Evolutionary conservation across 1,140 invertebrate genomes (phyloP).

Genomic region (Papilio xuthus): DNA sequence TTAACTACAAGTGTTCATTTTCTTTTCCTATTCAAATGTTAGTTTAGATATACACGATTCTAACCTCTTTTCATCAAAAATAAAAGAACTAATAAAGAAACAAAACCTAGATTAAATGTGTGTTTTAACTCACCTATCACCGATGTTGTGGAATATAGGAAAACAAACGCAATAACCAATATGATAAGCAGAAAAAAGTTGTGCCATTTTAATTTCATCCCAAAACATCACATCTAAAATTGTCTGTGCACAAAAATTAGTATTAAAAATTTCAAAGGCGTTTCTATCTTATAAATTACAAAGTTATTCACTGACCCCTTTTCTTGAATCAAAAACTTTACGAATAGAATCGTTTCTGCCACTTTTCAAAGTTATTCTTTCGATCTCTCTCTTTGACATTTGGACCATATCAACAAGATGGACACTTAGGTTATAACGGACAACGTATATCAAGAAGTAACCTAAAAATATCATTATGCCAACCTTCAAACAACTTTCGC

Average conservation of each 20-base stretch:
- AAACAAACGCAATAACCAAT: constrained; percentile 75
- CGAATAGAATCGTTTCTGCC: constrained; percentile 30
- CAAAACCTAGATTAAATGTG: too few species aligned
- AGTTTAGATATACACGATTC: too few species aligned
- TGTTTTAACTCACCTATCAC: constrained; percentile 58
- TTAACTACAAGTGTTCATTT: too few species aligned
- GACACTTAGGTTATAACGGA: constrained; percentile 73
- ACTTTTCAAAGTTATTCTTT: constrained; percentile 15
- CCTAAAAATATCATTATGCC: constrained; percentile 76
- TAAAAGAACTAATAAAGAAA: too few species aligned
- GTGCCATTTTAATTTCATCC: constrained; percentile 67
- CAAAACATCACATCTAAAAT: constrained; percentile 62
- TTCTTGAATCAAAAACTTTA: constrained; percentile 42
- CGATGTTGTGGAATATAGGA: constrained; percentile 71
- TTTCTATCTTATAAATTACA: neutral
- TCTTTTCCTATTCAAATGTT: too few species aligned
- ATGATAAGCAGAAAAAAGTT: constrained; percentile 68
- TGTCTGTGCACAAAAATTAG: constrained; percentile 53
- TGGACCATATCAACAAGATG: constrained; percentile 73
- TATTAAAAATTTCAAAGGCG: neutral
- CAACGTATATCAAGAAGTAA: constrained; percentile 69
- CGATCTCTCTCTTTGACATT: constrained; percentile 45
- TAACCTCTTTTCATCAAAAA: too few species aligned
- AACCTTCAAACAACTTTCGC: constrained; percentile 54
- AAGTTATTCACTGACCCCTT: constrained; percentile 48